These are phyloP conservation scores for Aphodius granarius DNA, from an alignment of 2,888 invertebrate genomes.

Conservation along the genomic window DNA sequence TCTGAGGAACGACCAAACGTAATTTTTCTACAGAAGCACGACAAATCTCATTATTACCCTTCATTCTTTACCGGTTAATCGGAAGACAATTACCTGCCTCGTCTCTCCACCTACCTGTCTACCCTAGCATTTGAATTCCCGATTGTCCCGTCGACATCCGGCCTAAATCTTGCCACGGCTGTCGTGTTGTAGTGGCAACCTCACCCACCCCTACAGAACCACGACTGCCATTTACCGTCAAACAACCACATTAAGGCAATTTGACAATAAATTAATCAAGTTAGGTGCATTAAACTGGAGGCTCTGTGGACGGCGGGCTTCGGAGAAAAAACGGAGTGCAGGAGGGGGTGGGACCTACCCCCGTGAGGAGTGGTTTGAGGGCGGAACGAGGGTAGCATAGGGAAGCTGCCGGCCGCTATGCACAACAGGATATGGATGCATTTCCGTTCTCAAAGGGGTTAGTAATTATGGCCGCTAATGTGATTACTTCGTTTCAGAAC, in stretches of 20 bases:
- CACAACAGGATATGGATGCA: slow-evolving; percentile 70
- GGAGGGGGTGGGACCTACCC: background rate
- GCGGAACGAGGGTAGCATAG: slow-evolving; percentile 39
- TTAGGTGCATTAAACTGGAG: slow-evolving; percentile 53
- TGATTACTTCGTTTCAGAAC: slow-evolving; percentile 62
- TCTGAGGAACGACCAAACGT: too few species aligned
- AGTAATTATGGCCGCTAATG: slow-evolving; percentile 68
- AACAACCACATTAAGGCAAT: slow-evolving; percentile 54
- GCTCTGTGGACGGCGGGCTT: slow-evolving; percentile 36
- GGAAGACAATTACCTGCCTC: slow-evolving; percentile 7
- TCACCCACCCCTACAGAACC: background rate
- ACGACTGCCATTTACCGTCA: slow-evolving; percentile 39
- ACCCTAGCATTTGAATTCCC: background rate
- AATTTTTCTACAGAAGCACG: background rate
- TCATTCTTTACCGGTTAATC: background rate
- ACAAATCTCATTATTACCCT: background rate
- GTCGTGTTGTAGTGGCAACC: too few species aligned
- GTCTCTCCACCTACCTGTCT: background rate
- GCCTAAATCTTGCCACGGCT: slow-evolving; percentile 26
- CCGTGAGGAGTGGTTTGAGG: slow-evolving; percentile 32
- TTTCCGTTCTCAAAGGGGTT: slow-evolving; percentile 66
- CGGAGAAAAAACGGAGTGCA: background rate
- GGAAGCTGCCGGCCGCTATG: slow-evolving; percentile 43
- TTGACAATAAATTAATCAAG: slow-evolving; percentile 56
- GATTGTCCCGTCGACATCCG: slow-evolving; percentile 29